Evolutionary conservation across 2,113 vertebrate species (phyloP).

Genomic region (Pseudois nayaur): DNA sequence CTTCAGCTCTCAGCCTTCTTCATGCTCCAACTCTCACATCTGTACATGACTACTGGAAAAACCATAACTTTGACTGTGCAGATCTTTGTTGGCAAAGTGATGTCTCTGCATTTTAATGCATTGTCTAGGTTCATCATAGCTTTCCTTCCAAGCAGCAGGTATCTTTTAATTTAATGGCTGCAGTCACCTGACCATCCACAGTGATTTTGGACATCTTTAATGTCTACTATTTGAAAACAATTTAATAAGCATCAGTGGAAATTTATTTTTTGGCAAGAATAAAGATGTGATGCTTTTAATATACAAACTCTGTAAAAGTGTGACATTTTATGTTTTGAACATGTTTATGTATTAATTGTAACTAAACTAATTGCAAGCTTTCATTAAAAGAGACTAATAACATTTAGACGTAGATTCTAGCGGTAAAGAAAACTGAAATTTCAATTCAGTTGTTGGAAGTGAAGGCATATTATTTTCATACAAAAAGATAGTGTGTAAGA

Average conservation of each 20-base stretch:
- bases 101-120: not conserved
- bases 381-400: slow-evolving; percentile 5
- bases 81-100: not conserved
- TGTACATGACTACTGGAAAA: not conserved
- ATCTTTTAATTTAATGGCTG: not conserved
- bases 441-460: slow-evolving; percentile 14
- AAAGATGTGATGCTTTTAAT: not conserved
- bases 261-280: slow-evolving; percentile 39
- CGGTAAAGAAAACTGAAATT: slow-evolving; percentile 42
- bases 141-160: not conserved
- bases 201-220: not conserved
- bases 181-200: not conserved
- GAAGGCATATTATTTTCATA: slow-evolving; percentile 15
- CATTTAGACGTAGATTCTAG: not conserved
- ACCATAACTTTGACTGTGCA: not conserved
- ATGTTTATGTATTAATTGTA: slow-evolving; percentile 18
- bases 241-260: not conserved
- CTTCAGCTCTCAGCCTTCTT: not conserved
- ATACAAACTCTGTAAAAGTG: slow-evolving; percentile 33
- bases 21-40: not conserved
- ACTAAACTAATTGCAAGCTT: slow-evolving; percentile 11
- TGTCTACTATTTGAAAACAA: not conserved
- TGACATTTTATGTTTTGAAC: not conserved
- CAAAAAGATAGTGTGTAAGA: not conserved
- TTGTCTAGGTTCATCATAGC: not conserved